These are phyloP conservation scores for Adrianichthys oophorus DNA, from an alignment of 2,797 vertebrate genomes.

Conservation along the genomic window DNA sequence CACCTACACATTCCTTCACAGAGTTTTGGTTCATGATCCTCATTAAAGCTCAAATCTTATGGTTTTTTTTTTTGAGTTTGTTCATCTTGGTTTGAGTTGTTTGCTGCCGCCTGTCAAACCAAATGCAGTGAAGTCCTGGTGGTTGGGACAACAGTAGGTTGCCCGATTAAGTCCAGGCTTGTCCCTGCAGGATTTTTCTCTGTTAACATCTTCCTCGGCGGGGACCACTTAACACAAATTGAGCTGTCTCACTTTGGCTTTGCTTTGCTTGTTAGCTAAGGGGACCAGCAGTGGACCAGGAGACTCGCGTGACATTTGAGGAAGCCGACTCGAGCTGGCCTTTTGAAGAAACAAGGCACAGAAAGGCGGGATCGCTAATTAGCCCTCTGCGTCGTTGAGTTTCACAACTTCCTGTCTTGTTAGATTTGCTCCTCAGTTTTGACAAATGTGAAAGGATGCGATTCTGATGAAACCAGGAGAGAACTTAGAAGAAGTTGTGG, in stretches of 20 bases:
- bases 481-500: constrained; percentile 9
- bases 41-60: background rate
- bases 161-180: constrained; percentile 33
- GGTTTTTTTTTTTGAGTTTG: background rate
- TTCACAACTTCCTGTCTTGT: constrained; percentile 65
- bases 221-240: constrained; percentile 66
- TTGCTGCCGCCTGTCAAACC: constrained; percentile 18
- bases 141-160: constrained; percentile 28
- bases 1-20: constrained; percentile 11
- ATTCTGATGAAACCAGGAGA: constrained; percentile 42
- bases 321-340: constrained; percentile 66
- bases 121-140: constrained; percentile 33
- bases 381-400: constrained; percentile 56
- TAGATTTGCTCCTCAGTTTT: constrained; percentile 62
- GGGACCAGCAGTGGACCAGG: constrained; percentile 45
- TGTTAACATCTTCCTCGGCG: constrained; percentile 58
- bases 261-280: constrained; percentile 68
- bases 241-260: constrained; percentile 57
- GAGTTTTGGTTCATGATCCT: constrained; percentile 9
- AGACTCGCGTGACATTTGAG: constrained; percentile 76
- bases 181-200: constrained; percentile 42
- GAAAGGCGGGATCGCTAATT: constrained; percentile 69
- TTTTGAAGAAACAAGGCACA: constrained; percentile 69
- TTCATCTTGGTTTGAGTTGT: background rate
- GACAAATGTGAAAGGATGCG: constrained; percentile 53